phyloP scores from a whole-genome alignment of 2,113 vertebrate species.

The Triplophysa tibetana region DNA sequence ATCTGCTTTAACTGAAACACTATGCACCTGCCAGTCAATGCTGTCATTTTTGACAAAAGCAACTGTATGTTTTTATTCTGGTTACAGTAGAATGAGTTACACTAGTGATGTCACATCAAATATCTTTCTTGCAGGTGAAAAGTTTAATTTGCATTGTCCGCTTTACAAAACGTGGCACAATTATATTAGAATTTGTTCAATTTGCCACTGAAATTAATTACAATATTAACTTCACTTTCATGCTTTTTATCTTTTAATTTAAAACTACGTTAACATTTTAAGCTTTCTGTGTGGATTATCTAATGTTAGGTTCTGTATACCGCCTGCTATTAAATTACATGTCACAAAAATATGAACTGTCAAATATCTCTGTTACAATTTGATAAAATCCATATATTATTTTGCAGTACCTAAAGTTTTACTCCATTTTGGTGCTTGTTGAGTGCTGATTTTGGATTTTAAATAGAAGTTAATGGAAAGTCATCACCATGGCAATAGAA shows the following conservation, averaged over 20 bases:
- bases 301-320: too few relatives aligned
- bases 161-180: background rate
- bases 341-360: too few relatives aligned
- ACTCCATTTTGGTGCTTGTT: too few relatives aligned
- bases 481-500: too few relatives aligned
- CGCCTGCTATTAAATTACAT: too few relatives aligned
- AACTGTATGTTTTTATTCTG: background rate
- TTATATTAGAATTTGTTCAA: background rate
- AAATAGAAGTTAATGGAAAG: too few relatives aligned
- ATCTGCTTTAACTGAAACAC: background rate
- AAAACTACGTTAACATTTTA: background rate
- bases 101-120: background rate
- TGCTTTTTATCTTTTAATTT: constrained; percentile 15
- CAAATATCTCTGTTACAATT: too few relatives aligned
- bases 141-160: constrained; percentile 25
- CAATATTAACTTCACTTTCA: constrained; percentile 16
- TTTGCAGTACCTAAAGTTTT: too few relatives aligned
- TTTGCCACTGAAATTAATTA: constrained; percentile 9
- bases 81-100: background rate
- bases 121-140: background rate
- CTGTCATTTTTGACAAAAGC: background rate
- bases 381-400: too few relatives aligned
- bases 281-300: too few relatives aligned
- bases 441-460: too few relatives aligned
- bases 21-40: background rate